Percentiles rank a stretch among this genome's conserved stretches.
Evolutionary conservation across 2,113 vertebrate species (phyloP).

Genomic region (Okapia johnstoni): DNA sequence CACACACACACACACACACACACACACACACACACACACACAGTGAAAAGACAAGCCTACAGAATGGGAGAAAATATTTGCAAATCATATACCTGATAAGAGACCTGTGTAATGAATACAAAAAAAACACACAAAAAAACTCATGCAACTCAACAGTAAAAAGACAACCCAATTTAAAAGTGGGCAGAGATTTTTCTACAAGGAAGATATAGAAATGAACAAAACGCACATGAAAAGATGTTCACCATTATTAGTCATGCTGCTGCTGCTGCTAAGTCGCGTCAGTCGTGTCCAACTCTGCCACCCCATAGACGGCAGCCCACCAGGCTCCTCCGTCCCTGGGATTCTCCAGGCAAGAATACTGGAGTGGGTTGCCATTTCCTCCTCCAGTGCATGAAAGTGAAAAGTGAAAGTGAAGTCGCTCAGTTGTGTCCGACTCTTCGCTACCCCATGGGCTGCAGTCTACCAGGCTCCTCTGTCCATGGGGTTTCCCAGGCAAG

Average conservation of each 20-base stretch:
- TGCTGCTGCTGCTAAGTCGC: no score
- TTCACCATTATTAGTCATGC: neutral
- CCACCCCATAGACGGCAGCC: no score
- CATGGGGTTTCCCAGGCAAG: no score
- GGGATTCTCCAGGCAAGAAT: no score
- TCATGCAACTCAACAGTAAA: neutral
- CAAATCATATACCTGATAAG: neutral
- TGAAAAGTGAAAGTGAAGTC: no score
- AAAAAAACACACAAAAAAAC: neutral
- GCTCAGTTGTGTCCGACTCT: no score
- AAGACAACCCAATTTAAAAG: neutral
- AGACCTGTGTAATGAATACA: neutral
- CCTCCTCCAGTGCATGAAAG: no score
- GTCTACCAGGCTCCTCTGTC: no score
- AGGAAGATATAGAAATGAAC: neutral
- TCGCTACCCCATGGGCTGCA: no score
- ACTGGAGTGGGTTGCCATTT: no score
- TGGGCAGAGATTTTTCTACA: neutral
- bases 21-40: neutral
- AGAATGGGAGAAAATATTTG: neutral
- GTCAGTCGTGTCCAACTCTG: no score
- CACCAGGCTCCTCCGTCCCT: no score
- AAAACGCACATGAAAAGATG: neutral
- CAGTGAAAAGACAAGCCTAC: neutral
- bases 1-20: neutral